phyloP scores from a whole-genome alignment of 2,113 vertebrate genomes.

The Podarcis cretensis region DNA sequence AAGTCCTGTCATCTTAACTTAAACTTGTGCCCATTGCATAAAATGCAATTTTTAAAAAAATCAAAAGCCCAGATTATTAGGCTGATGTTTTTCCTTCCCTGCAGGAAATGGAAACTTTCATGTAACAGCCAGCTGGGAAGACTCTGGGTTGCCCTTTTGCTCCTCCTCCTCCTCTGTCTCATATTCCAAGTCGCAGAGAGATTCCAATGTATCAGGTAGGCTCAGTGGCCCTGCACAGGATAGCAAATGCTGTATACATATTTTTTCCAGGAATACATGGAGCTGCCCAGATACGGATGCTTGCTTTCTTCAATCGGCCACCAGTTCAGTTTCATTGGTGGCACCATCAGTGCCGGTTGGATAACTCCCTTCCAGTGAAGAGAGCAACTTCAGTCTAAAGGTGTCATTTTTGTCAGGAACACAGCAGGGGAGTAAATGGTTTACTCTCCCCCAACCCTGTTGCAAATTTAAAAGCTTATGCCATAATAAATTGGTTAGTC shows the following conservation, averaged over 20 bases:
- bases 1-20: background rate
- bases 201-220: slow-evolving; percentile 55
- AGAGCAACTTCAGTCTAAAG: background rate
- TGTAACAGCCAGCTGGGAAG: slow-evolving; percentile 55
- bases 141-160: slow-evolving; percentile 63
- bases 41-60: background rate
- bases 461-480: background rate
- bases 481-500: too few relatives aligned
- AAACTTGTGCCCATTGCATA: accelerated
- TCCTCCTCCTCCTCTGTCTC: slow-evolving; percentile 60
- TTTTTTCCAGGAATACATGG: too few relatives aligned
- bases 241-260: background rate
- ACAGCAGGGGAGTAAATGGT: background rate
- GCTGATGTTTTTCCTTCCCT: slow-evolving; percentile 5
- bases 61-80: background rate
- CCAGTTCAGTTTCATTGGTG: background rate
- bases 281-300: accelerated
- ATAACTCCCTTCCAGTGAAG: background rate
- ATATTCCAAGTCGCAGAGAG: slow-evolving; percentile 54
- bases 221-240: background rate
- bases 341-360: background rate
- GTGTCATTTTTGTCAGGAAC: background rate
- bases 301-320: background rate
- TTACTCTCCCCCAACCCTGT: background rate
- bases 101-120: slow-evolving; percentile 56